Base-by-base conservation (phyloP, 2,888 invertebrate species). In the Saturnia pavonia region DNA sequence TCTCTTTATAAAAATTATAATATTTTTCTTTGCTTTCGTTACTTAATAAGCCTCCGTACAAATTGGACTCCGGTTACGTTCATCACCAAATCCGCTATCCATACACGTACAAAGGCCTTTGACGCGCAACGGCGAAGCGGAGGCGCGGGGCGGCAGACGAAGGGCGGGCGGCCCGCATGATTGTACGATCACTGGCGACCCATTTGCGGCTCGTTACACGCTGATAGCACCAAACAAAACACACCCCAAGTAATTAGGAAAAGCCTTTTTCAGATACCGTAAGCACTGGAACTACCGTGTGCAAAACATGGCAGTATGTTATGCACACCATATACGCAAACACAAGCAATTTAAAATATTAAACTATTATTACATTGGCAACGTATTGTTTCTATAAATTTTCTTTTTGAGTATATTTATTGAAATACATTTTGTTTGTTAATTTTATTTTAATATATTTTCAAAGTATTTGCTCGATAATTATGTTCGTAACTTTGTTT, bases 211-310 rank as follows among this genome's bases (percentile, higher is more conserved):
- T 91, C 94, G 93, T 91, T 93, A 91, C 92, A 88, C 92, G 87
- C 92, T 85, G 94, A 94, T 93, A 94, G 89, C 91, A 87, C 90
- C 92, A 93, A 91, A 93, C 94, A 94, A 92, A 92, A 93, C 92
- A 90, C 88, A 92, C 92, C 91, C 91, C 88, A 91, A 92, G 91
- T 92, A 93, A 94, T 92, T 94, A 92, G 92, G 89, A 86, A 92
- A 92, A 92, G 91, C 91, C 92, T 92, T 92, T 91, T 91, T 89
- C 89, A 91, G 91, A 91, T 92, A 91, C 87, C 85, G 88, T 90
- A 90, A 92, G 91, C 87, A 91, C 89, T 91, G 82, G 82, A 84
- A 87, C 86, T 70, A 45, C 42, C 12, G 34, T 42, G 57, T 48
- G 51, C 19, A 40, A 22, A 84, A 67, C 25, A 34, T 27, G 22